A percentile compares a stretch with the other conserved stretches of the same genome.
phyloP scores from a whole-genome alignment of 2,888 invertebrate genomes.

The Callinectes sapidus region DNA sequence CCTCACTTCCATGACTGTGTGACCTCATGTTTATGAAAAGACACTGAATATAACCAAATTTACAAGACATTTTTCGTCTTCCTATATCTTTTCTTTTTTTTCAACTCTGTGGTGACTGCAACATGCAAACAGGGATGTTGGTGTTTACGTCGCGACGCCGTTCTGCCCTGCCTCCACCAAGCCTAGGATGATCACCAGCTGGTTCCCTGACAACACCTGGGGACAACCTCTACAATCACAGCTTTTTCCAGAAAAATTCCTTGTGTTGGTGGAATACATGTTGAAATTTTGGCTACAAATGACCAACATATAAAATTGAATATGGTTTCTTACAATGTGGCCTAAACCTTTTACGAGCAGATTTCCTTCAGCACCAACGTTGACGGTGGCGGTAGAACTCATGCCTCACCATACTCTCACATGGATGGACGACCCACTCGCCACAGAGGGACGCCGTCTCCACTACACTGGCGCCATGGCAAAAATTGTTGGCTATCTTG shows the following conservation, averaged over 20 bases:
- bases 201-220: background rate
- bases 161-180: background rate
- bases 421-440: background rate
- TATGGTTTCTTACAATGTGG: background rate
- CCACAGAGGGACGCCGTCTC: background rate
- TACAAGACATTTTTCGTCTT: background rate
- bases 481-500: constrained; percentile 17
- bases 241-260: constrained; percentile 29
- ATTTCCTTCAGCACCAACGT: background rate
- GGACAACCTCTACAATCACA: background rate
- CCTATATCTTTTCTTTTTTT: background rate
- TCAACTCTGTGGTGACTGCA: too few species aligned
- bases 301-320: background rate
- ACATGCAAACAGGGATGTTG: background rate
- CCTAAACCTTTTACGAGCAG: background rate
- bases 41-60: background rate
- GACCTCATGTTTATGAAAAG: background rate
- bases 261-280: background rate
- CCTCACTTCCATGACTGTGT: background rate
- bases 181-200: background rate
- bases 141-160: background rate
- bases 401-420: background rate
- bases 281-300: background rate
- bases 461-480: background rate
- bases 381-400: constrained; percentile 18